Base-by-base conservation (phyloP, 2,797 vertebrate species). In the Arrhamphus sclerolepis region DNA sequence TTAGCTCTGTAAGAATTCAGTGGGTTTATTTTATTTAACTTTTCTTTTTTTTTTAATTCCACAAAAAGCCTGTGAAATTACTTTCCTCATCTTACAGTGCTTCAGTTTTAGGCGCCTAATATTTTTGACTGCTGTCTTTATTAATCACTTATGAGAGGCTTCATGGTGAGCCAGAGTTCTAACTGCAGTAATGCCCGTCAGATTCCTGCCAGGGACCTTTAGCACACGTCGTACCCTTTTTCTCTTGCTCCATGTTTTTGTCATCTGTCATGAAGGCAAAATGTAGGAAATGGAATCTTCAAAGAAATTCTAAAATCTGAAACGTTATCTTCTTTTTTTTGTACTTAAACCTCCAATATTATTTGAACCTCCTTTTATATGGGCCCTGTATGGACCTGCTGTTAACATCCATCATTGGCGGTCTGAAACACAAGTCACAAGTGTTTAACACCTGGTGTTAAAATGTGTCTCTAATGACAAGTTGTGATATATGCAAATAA, bases 121-220 rank as follows among this genome's bases (percentile, higher is more conserved):
- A 38, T 7, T 38, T 39, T 61, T 70, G 74, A 77, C 76, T 48
- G 62, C 77, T 77, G 72, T 80, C 75, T 70, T 65, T 69, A 41
- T 55, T 80, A 69, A 75, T 85, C 75, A 74, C 67, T 61, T 82
- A 71, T 62, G 11, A 49, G 56, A 82, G 75, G 51, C 31, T n/a
- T 77, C 63, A 54, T 66, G 56, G 56, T 55, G 74, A 78, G 74
- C 60, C 55, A 62, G 62, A 57, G 72, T 57, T 62, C 63, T 53
- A 59, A 70, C 70, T 61, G 76, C 49, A 1, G 67, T 62, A 56
- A 34, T 39, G 66, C 42, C 34, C 58, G 68, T 77, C 69, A 7
- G 24, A 70, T 68, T 78, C 46, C 46, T 60, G 72, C 34, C 2
- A 13, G 34, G 7, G 34, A 38, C 34, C 34, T 38, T 58, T 67